Percentiles rank a stretch among this genome's conserved stretches.
Conservation (phyloP, 2,888 invertebrate genomes). For the Criorhina ranunculi region DNA sequence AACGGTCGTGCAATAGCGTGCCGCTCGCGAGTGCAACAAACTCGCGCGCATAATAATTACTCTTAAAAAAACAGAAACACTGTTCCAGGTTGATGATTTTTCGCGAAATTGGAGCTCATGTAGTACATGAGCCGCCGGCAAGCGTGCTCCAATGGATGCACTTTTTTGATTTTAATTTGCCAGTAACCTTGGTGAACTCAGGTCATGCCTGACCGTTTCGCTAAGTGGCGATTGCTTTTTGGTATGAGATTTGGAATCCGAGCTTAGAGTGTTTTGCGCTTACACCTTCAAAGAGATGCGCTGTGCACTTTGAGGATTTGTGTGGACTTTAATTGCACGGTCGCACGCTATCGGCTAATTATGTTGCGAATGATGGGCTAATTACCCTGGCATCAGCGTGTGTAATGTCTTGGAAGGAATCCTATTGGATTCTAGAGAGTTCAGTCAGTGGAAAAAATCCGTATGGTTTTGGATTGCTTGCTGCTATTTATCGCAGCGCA, state of each 20-base stretch:
- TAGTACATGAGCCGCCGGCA: constrained; percentile 6
- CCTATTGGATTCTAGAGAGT: constrained; percentile 68
- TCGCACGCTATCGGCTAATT: constrained; percentile 75
- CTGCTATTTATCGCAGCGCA: constrained; percentile 48
- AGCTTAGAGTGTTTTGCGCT: constrained; percentile 43
- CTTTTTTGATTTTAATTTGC: constrained; percentile 68
- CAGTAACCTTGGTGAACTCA: constrained; percentile 75
- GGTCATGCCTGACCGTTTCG: constrained; percentile 77
- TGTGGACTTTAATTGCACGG: constrained; percentile 69
- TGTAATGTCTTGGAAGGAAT: constrained; percentile 67
- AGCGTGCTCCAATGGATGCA: constrained; percentile 54
- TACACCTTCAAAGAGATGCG: constrained; percentile 47
- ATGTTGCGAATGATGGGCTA: constrained; percentile 71
- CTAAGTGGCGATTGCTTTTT: constrained; percentile 64
- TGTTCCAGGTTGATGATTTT: constrained; percentile 71
- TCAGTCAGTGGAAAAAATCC: constrained; percentile 62
- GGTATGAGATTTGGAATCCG: constrained; percentile 55
- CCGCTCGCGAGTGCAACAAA: constrained; percentile 66
- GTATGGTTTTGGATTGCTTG: constrained; percentile 24
- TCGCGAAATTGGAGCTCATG: constrained; percentile 58
- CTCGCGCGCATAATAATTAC: constrained; percentile 66
- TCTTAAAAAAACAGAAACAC: constrained; percentile 1
- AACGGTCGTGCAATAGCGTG: constrained; percentile 56
- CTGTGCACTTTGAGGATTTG: constrained; percentile 54
- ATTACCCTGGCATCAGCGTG: constrained; percentile 58